Percentiles rank a stretch among this genome's conserved stretches.
Evolutionary conservation across 35 echinoderm and acorn worm genomes (phyloP).

Genomic region (Eucidaris tribuloides): DNA sequence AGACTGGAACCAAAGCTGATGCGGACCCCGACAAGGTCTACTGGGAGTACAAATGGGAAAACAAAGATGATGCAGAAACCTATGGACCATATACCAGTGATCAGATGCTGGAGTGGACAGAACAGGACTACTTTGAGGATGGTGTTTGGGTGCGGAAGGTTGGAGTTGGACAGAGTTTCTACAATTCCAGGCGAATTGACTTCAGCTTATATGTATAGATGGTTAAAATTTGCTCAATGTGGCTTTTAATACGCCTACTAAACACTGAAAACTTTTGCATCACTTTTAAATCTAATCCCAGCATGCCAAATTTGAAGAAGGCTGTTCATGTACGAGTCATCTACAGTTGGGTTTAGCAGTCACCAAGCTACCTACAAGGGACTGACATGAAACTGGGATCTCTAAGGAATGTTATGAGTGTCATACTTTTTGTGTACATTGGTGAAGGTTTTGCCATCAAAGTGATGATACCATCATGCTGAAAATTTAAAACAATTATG

Average conservation of each 20-base stretch:
- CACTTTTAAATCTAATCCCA: background rate
- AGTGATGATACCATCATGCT: too few relatives aligned
- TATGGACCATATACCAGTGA: constrained; percentile 86
- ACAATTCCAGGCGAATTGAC: constrained; percentile 83
- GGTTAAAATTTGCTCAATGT: too few relatives aligned
- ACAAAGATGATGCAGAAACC: constrained; percentile 70
- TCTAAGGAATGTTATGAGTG: too few relatives aligned
- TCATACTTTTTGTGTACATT: too few relatives aligned
- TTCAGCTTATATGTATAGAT: constrained; percentile 93
- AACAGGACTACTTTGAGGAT: constrained; percentile 86
- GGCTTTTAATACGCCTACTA: too few relatives aligned
- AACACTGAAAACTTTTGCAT: background rate
- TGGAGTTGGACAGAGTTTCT: constrained; percentile 49
- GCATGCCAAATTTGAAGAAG: background rate
- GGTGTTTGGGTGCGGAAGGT: constrained; percentile 85
- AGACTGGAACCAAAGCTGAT: background rate
- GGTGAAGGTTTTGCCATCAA: too few relatives aligned
- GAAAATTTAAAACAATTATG: too few relatives aligned
- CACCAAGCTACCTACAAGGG: too few relatives aligned
- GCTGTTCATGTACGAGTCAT: too few relatives aligned
- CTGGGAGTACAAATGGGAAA: constrained; percentile 96
- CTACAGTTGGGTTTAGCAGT: too few relatives aligned
- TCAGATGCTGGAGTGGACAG: constrained; percentile 94
- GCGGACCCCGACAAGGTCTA: constrained; percentile 53
- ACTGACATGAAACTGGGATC: too few relatives aligned